Evolutionary conservation across 2,888 invertebrate species (phyloP), one percentile per base, ranked within the genome.

Genomic region (Luperina nickerlii): DNA sequence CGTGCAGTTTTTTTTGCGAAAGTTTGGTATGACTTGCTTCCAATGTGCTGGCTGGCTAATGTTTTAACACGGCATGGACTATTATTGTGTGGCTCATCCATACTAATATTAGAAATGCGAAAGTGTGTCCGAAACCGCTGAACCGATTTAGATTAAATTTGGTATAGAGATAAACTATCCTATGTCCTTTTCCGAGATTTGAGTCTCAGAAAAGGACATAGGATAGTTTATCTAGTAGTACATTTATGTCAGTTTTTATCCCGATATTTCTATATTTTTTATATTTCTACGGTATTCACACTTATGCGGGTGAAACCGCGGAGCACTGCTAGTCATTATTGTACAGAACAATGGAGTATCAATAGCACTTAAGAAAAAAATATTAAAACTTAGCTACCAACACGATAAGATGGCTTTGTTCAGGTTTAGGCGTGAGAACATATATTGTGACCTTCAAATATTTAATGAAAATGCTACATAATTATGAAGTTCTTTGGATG

Each of bases 341-440:
- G 24, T 9, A 71, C 45, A 81, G 72, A 72, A 79, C 63, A 81
- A 79, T 81, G 45, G 79, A 13, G 63, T 72, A 81, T 65, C 63
- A 79, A 65, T 79, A 24, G 63, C 81, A 48, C 27, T 57, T 24
- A 32, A 24, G 54, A 65, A 65, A 65, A 81, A 78, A 65, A 72
- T 60, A 67, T 67, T 48, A n/a, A 67, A 79, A 48, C 48, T 38
- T 24, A 32, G 54, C 45, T 65, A 65, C 63, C n/a, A 38, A 70
- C 20, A 54, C 54, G n/a, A 32, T 80, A 63, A 15, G 15, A 62
- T n/a, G n/a, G n/a, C 71, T 63, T 70, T 54, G 65, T 77, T 81
- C 63, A n/a, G 81, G 63, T 63, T 54, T 20, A 11, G 54, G 11
- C 54, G 20, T 42, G 42, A 32, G 54, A 54, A 76, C 3, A 13